Percentiles rank a stretch among this genome's conserved stretches.
Evolutionary conservation across 2,797 vertebrate species (phyloP).

Genomic region (Anabacerthia variegaticeps): DNA sequence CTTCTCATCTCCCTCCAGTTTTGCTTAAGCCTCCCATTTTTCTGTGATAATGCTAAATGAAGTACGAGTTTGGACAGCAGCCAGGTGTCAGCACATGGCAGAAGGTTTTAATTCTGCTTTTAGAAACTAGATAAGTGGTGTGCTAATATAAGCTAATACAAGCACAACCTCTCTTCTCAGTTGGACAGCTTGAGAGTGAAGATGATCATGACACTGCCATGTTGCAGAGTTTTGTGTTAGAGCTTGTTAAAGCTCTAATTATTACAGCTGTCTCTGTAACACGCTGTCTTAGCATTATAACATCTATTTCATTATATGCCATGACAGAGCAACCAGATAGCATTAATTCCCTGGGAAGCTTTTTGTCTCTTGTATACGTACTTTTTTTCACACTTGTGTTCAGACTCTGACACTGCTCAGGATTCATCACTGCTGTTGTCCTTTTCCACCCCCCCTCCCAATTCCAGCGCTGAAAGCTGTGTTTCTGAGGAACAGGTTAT

Average conservation of each 20-base stretch:
- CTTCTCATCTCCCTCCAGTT: not conserved
- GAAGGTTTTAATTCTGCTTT: slow-evolving; percentile 64
- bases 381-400: not conserved
- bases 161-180: slow-evolving; percentile 2
- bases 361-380: not conserved
- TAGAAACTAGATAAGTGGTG: slow-evolving; percentile 47
- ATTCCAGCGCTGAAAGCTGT: accelerated
- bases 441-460: not conserved
- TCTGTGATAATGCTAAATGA: slow-evolving; percentile 17
- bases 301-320: slow-evolving; percentile 1
- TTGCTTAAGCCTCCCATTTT: not conserved
- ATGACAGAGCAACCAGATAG: not conserved
- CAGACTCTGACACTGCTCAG: not conserved
- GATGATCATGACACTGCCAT: not conserved
- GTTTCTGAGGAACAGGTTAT: not conserved
- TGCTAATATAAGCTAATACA: slow-evolving; percentile 57
- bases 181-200: slow-evolving; percentile 31
- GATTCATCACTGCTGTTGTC: not conserved
- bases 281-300: not conserved
- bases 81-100: slow-evolving; percentile 61
- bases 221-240: not conserved
- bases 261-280: not conserved
- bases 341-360: not conserved
- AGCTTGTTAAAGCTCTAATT: slow-evolving; percentile 41
- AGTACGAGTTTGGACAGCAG: slow-evolving; percentile 23